Evolutionary conservation across 1,140 invertebrate genomes (phyloP), one percentile per base, ranked within the genome.

Genomic region (Trichogramma pretiosum): DNA sequence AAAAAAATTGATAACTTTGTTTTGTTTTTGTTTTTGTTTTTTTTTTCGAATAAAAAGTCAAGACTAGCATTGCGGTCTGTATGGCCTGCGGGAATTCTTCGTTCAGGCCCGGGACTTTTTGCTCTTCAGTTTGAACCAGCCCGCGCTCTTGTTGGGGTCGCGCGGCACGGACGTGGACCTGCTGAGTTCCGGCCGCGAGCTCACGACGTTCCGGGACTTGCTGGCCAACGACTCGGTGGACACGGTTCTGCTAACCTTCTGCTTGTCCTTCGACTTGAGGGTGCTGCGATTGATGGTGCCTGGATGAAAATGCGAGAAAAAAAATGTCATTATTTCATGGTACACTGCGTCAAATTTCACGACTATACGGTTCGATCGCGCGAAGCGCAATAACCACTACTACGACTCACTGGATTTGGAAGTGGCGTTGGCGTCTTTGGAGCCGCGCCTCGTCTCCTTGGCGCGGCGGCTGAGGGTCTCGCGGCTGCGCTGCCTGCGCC

Each of bases 101-200:
- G 49, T 54, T 70, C 56, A 71, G 56, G 65, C 63, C 54, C 65
- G 67, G 55, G 71, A 75, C 56, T 79, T 79, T 54, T 80, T 80
- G 64, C 73, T 79, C 61, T 77, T 77, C 52, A 79, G 65, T 61
- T 80, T 84, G 57, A 83, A 83, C 82, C 82, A 83, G 46, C 81
- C 81, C 23, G 82, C 79, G 44, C 78, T 78, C 56, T 83, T 82
- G 60, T 77, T 79, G 43, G 77, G 74, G 56, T 83, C 79, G 53
- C 80, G 78, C 47, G 81, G 80, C 71, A 83, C 81, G 1, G 82
- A 83, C 24, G 80, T 75, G 0, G 82, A 84, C 51, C 82, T 70
- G 60, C 61, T 60, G 52, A 70, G 41, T 49, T 70, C 60, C 50
- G 70, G 60, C 52, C 65, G 54, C 39, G 76, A 72, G 16, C 62